A percentile compares a stretch with the other conserved stretches of the same genome.
Evolutionary conservation across 1,140 invertebrate genomes (phyloP).

Genomic region (Sinella curviseta): DNA sequence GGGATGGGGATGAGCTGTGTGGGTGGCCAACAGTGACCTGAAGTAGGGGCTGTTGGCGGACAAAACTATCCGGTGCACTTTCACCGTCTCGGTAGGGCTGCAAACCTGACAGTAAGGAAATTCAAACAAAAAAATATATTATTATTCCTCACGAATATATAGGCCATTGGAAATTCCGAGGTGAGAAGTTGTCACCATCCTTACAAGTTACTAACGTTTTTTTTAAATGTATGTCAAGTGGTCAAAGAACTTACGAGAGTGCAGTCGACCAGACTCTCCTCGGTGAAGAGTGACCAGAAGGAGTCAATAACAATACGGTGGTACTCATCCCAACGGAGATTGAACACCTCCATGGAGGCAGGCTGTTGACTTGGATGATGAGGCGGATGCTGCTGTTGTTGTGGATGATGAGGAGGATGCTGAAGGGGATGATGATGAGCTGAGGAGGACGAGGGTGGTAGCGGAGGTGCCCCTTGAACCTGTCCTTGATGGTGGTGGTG

Average conservation of each 20-base stretch:
- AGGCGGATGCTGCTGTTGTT: too few species aligned
- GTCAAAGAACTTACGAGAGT: slow-evolving; percentile 44
- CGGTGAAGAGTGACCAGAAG: slow-evolving; percentile 45
- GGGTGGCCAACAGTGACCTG: slow-evolving; percentile 71
- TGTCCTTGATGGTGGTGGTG: background rate
- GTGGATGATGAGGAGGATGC: background rate
- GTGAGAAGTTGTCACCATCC: too few species aligned
- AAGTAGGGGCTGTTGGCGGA: slow-evolving; percentile 94
- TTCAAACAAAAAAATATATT: background rate
- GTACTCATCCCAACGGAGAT: slow-evolving; percentile 46
- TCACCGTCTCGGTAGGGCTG: slow-evolving; percentile 62
- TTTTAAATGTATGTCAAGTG: background rate
- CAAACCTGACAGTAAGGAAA: slow-evolving; percentile 45
- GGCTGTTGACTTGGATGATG: background rate
- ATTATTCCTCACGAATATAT: background rate
- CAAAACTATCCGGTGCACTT: slow-evolving; percentile 91
- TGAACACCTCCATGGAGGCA: slow-evolving; percentile 13
- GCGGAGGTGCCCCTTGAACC: background rate
- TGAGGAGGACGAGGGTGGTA: background rate
- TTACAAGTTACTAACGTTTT: too few species aligned
- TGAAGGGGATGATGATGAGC: background rate
- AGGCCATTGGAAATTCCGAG: too few species aligned
- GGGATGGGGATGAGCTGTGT: slow-evolving; percentile 82
- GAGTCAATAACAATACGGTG: slow-evolving; percentile 44
- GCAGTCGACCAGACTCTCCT: slow-evolving; percentile 48